Evolutionary conservation across 1,140 invertebrate genomes (phyloP).

Genomic region (Paracyclopina nana): DNA sequence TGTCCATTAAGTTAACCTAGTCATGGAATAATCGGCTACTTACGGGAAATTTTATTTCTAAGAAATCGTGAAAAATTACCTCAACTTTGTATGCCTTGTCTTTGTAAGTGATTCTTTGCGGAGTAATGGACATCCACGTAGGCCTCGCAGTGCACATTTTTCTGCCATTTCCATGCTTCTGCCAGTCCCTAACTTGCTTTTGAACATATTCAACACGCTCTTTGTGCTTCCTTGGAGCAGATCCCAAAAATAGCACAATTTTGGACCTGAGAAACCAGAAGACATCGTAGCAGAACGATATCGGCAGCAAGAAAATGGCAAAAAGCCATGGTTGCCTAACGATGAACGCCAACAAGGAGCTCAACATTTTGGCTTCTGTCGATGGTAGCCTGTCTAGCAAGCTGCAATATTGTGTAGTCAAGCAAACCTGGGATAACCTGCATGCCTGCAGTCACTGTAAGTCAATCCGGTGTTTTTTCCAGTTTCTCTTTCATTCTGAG

Average conservation of each 20-base stretch:
- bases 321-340: neutral
- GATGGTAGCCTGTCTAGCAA: no score
- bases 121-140: slow-evolving; percentile 54
- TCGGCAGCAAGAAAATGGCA: neutral
- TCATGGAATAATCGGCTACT: no score
- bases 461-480: no score
- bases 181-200: slow-evolving; percentile 41
- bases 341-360: slow-evolving; percentile 21
- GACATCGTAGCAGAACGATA: slow-evolving; percentile 3
- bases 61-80: no score
- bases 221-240: slow-evolving; percentile 2
- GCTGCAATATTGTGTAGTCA: no score
- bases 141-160: slow-evolving; percentile 50
- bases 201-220: slow-evolving; percentile 7
- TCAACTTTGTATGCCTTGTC: slow-evolving; percentile 37
- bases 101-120: slow-evolving; percentile 48
- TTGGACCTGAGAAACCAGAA: slow-evolving; percentile 1
- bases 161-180: slow-evolving; percentile 32
- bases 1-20: slow-evolving; percentile 55
- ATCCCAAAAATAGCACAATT: neutral
- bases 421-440: no score
- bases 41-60: no score
- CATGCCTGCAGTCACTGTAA: no score
- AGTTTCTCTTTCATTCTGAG: no score
- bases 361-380: no score